Percentiles rank a stretch among this genome's conserved stretches.
These are phyloP conservation scores for Lates japonicus DNA, from an alignment of 2,797 vertebrate genomes.

Conservation along the genomic window DNA sequence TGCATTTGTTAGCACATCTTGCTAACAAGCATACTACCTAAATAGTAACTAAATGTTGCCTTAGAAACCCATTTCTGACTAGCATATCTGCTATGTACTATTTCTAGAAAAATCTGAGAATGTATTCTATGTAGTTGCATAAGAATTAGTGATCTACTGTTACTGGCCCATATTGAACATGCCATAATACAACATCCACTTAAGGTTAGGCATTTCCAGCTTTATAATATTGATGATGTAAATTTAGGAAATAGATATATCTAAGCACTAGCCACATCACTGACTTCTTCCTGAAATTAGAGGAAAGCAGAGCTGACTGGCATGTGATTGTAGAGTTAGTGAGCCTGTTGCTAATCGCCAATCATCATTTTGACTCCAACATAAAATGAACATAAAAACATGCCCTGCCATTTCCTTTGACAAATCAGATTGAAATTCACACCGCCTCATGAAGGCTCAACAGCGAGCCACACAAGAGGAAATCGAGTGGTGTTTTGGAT, in stretches of 20 bases:
- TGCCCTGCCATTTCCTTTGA: constrained; percentile 25
- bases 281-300: constrained; percentile 14
- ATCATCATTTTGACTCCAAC: constrained; percentile 44
- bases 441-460: background rate
- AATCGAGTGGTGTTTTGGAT: background rate
- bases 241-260: background rate
- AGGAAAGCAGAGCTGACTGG: constrained; percentile 8
- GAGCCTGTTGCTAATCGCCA: constrained; percentile 50
- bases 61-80: no score
- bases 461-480: background rate
- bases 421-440: constrained; percentile 16
- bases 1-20: no score
- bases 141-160: background rate
- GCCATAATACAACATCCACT: background rate
- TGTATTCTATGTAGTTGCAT: no score
- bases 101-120: background rate
- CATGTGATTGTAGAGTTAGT: constrained; percentile 36
- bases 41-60: no score
- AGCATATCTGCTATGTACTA: no score
- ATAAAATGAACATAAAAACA: constrained; percentile 45
- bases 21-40: no score
- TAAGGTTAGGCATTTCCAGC: background rate
- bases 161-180: background rate
- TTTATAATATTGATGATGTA: background rate
- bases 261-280: background rate